Evolutionary conservation across 1,140 invertebrate species (phyloP), one percentile per base, ranked within the genome.

Genomic region (Asbolus verrucosus): DNA sequence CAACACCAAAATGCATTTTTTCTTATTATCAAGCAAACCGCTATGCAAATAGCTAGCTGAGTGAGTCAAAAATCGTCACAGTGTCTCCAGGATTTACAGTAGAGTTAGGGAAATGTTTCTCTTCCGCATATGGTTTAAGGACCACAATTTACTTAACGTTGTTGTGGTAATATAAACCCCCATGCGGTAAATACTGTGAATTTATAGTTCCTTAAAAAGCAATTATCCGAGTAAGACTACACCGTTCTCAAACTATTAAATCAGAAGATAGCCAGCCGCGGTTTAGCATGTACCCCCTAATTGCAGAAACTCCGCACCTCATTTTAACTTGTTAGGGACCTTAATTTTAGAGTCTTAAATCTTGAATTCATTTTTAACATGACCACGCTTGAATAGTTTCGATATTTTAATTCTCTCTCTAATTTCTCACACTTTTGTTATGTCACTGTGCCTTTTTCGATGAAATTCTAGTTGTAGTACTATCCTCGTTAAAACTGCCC

Each of bases 201-300:
- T 75, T 75, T 75, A 75, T 75, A 71, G 72, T 71, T 71, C 63
- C 70, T 75, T 72, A 75, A 73, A 73, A 75, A 72, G 74, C 69
- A 75, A 75, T 75, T 75, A 75, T 70, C 60, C 50, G 8, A 27
- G 54, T 13, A 62, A 60, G 24, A 19, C 21, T 15, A 50, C 60
- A 13, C 50, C 39, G 46, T 15, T 59, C 59, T 30, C 33, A 11
- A 30, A 74, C 73, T 74, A 72, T 69, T 74, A 74, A 74, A 74
- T 74, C 70, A 72, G 67, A 14, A 43, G 33, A 36, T 36, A 11
- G 33, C 33, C 33, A 36, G 33, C 33, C 39, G 5, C 14, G 15
- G 39, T 36, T 36, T 36, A 11, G 11, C 2, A 36, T 36, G 4
- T n/a, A n/a, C 27, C 9, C 27, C 11, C 33, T 36, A 36, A 36